phyloP scores from a whole-genome alignment of 2,797 vertebrate genomes.

The Apogon talboti region DNA sequence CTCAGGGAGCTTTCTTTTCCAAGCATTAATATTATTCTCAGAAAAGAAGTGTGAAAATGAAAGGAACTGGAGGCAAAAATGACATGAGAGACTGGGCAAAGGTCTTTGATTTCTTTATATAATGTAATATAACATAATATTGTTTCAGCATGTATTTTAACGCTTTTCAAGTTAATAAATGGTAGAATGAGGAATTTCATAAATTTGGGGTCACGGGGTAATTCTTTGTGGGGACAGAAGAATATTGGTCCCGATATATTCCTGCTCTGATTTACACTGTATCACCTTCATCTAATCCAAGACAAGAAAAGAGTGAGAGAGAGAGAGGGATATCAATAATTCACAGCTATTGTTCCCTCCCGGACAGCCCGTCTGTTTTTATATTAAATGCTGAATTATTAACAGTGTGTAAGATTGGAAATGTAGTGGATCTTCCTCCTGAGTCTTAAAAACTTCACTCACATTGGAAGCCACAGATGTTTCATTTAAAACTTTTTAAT shows the following conservation, averaged over 20 bases:
- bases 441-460: constrained; percentile 23
- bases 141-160: constrained; percentile 31
- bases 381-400: constrained; percentile 87
- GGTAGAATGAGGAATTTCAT: constrained; percentile 40
- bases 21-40: constrained; percentile 37
- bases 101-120: constrained; percentile 29
- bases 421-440: constrained; percentile 43
- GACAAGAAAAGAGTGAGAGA: constrained; percentile 30
- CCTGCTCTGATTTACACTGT: constrained; percentile 55
- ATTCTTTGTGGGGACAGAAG: constrained; percentile 33
- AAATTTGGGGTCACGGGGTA: constrained; percentile 35
- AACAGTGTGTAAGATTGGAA: constrained; percentile 70
- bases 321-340: constrained; percentile 79
- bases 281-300: constrained; percentile 49
- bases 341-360: constrained; percentile 77
- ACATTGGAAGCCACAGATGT: constrained; percentile 4
- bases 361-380: constrained; percentile 74
- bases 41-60: constrained; percentile 38
- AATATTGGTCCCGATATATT: constrained; percentile 59
- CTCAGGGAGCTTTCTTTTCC: constrained; percentile 46
- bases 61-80: constrained; percentile 29
- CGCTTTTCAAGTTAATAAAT: constrained; percentile 30
- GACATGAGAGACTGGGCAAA: not conserved
- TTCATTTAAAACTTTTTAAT: not conserved
- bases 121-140: constrained; percentile 19